phyloP scores from a whole-genome alignment of 53 echinoderm and acorn worm genomes.

The Stichopus horrens region DNA sequence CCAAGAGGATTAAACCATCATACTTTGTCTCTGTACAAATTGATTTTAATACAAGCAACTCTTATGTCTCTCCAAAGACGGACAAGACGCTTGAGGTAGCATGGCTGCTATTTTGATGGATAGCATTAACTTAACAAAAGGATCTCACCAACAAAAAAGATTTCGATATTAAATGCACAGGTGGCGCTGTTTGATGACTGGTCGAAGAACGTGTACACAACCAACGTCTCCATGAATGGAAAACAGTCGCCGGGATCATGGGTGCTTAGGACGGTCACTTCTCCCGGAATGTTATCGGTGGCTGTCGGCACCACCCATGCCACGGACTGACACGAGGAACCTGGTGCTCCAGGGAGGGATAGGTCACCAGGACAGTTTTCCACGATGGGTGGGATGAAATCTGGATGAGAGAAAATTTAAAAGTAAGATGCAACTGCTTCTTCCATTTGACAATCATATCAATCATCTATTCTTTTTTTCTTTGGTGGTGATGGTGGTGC shows the following conservation, averaged over 20 bases:
- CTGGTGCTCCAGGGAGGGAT: constrained; percentile 18
- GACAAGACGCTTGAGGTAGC: too few species aligned
- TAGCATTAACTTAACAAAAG: too few species aligned
- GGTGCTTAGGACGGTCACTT: neutral
- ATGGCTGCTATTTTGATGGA: too few species aligned
- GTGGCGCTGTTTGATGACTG: constrained; percentile 49
- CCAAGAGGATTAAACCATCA: too few species aligned
- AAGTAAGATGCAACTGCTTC: too few species aligned
- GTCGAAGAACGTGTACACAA: constrained; percentile 61
- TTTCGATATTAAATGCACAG: constrained; percentile 51
- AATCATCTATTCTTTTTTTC: too few species aligned
- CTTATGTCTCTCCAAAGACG: too few species aligned
- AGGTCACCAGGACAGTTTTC: constrained; percentile 57
- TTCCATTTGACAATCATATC: too few species aligned
- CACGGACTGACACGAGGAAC: constrained; percentile 1
- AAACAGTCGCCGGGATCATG: constrained; percentile 53
- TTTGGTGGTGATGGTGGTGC: too few species aligned
- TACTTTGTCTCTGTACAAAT: too few species aligned
- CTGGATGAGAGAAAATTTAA: neutral
- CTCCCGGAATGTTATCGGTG: constrained; percentile 53
- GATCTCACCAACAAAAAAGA: neutral
- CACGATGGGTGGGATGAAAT: constrained; percentile 59
- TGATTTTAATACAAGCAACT: too few species aligned
- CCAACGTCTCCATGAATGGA: constrained; percentile 51
- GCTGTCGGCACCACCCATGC: constrained; percentile 64